These are phyloP conservation scores for Oxytorus armatus DNA, from an alignment of 2,888 invertebrate genomes.

Conservation along the genomic window DNA sequence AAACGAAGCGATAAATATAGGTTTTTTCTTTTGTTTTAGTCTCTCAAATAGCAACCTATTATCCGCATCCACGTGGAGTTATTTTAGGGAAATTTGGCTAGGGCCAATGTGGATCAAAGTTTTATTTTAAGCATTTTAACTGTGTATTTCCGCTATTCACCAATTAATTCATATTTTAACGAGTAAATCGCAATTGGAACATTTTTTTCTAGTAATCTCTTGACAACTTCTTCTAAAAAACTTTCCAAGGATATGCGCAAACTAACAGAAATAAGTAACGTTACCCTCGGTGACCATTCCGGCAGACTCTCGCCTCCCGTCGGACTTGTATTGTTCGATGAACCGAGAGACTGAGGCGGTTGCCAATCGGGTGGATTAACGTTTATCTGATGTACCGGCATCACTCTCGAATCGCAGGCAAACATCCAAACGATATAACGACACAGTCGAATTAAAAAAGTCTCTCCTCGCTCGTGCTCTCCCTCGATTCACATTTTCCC, in stretches of 20 bases:
- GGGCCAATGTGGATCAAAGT: conserved; percentile 65
- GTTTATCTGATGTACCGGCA: conserved; percentile 82
- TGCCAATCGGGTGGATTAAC: conserved; percentile 83
- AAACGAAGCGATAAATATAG: neutral
- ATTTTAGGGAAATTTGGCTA: conserved; percentile 72
- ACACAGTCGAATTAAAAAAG: too few relatives aligned
- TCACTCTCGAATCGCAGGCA: conserved; percentile 74
- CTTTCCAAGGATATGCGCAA: neutral
- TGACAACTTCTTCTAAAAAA: neutral
- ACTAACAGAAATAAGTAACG: neutral
- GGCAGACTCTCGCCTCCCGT: conserved; percentile 75
- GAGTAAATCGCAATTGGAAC: neutral
- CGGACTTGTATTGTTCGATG: conserved; percentile 77
- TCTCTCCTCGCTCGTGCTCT: conserved; percentile 1
- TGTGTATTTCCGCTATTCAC: conserved; percentile 23
- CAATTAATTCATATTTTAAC: conserved; percentile 10
- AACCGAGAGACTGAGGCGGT: conserved; percentile 76
- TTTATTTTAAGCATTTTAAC: conserved; percentile 71
- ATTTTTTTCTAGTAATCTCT: neutral
- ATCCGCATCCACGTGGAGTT: conserved; percentile 65
- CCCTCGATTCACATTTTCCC: conserved; percentile 40
- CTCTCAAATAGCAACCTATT: conserved; percentile 21
- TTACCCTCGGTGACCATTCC: conserved; percentile 81
- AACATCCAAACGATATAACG: conserved; percentile 67
- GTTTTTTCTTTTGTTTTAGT: conserved; percentile 12